These are phyloP conservation scores for Mechanitis messenoides DNA, from an alignment of 2,888 invertebrate species.

Conservation along the genomic window DNA sequence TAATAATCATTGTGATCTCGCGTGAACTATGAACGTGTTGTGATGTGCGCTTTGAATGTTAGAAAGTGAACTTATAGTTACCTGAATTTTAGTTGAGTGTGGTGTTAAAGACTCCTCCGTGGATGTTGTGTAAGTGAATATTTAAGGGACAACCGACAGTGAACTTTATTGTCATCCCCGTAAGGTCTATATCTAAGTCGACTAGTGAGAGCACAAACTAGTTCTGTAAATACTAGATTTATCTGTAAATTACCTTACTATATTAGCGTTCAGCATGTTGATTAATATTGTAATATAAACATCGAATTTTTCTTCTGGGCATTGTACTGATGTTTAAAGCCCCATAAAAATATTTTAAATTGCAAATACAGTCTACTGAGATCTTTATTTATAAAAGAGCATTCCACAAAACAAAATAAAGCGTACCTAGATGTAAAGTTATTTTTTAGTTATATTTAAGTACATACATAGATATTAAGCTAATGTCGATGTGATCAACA, in stretches of 20 bases:
- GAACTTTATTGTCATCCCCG: conserved; percentile 13
- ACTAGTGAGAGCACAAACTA: conserved; percentile 72
- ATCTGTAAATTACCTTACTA: conserved; percentile 66
- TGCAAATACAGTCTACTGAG: conserved; percentile 54
- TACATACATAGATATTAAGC: conserved; percentile 61
- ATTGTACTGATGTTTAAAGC: conserved; percentile 68
- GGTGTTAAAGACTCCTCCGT: conserved; percentile 38
- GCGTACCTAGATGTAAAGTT: conserved; percentile 59
- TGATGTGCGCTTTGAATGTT: conserved; percentile 72
- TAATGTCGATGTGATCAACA: conserved; percentile 66
- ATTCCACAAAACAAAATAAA: conserved; percentile 69
- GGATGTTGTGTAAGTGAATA: conserved; percentile 42
- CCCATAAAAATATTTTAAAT: conserved; percentile 35
- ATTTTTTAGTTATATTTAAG: conserved; percentile 52
- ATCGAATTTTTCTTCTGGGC: conserved; percentile 68
- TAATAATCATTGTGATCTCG: conserved; percentile 73
- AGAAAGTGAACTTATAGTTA: conserved; percentile 67
- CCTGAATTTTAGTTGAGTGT: conserved; percentile 54
- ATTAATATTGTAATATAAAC: conserved; percentile 58
- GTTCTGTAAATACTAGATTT: conserved; percentile 72
- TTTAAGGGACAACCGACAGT: conserved; percentile 25
- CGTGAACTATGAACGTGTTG: conserved; percentile 61
- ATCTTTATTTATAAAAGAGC: conserved; percentile 68
- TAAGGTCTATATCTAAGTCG: conserved; percentile 42
- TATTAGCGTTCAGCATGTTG: conserved; percentile 55